Evolutionary conservation across 2,113 vertebrate species (phyloP), one percentile per base, ranked within the genome.

Genomic region (Muntiacus muntjak): DNA sequence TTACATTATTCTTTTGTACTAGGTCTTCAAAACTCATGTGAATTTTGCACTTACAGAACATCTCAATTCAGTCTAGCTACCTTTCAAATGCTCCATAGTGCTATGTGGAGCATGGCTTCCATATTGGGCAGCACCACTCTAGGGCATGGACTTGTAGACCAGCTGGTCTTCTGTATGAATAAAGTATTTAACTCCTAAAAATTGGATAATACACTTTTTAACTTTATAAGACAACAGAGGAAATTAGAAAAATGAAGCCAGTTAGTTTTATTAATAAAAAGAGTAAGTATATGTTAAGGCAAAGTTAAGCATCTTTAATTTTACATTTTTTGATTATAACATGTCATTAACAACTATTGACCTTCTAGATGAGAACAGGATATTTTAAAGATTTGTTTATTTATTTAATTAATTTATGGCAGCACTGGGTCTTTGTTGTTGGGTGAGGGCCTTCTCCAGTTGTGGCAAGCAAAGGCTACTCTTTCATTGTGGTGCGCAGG

Each of bases 271-370:
- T 94, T 62, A 88, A 45, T 64, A 81, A 74, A 95, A 83, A 89
- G 6, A 92, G 79, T 54, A 67, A 87, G 28, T 89, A 57, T 30
- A 92, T 82, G 28, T 64, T 92, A 87, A 50, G 47, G 62, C 78
- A 62, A 87, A 87, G n/a, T 90, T 84, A 96, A 95, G 21, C n/a
- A 55, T 67, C 7, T 89, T 95, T 95, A 52, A 60, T 96, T 84
- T 93, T 89, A 55, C 28, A 50, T 43, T 40, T 50, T 94, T 76
- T 52, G 87, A 16, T 92, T 84, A 78, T 62, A 79, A 28, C 17
- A 33, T 62, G 57, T 92, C 76, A 67, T 90, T 15, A 85, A 47
- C 95, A 96, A 33, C 23, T 62, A 93, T 21, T 91, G 88, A 87
- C n/a, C 52, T 87, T 95, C 90, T 96, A 86, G 89, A 96, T 10